Percentiles rank a stretch among this genome's conserved stretches.
Conservation (phyloP, 1,140 invertebrate genomes). For the Bacillus rossius region DNA sequence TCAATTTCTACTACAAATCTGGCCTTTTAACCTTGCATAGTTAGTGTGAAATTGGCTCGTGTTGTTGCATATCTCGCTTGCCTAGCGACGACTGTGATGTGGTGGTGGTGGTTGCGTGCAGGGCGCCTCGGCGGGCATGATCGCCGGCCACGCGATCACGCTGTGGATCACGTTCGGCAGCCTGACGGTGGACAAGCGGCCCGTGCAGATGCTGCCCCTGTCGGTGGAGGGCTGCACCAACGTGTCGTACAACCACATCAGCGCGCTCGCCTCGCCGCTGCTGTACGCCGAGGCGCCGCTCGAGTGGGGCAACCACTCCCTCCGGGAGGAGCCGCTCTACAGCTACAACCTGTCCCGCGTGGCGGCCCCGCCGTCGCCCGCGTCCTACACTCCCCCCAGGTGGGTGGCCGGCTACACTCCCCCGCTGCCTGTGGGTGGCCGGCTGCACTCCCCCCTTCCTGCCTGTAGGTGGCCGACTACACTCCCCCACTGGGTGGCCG, state of each 20-base stretch:
- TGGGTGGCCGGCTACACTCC: no score
- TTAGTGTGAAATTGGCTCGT: no score
- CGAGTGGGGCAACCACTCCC: slow-evolving; percentile 2
- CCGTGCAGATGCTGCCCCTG: slow-evolving; percentile 46
- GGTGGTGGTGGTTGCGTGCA: slow-evolving; percentile 29
- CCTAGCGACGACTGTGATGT: no score
- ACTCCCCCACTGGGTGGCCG: no score
- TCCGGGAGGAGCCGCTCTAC: slow-evolving; percentile 2
- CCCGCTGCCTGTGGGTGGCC: no score
- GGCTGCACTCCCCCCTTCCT: no score
- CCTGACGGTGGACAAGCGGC: slow-evolving; percentile 44
- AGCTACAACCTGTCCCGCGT: slow-evolving; percentile 1
- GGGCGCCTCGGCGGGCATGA: slow-evolving; percentile 61
- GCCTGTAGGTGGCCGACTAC: no score
- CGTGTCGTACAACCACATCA: slow-evolving; percentile 49
- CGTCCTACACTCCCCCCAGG: no score
- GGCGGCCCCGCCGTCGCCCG: no score
- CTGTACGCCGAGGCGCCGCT: slow-evolving; percentile 14
- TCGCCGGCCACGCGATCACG: slow-evolving; percentile 55
- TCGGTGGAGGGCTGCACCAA: slow-evolving; percentile 58
- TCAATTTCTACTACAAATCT: no score
- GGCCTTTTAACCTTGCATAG: no score
- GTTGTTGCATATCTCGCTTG: no score
- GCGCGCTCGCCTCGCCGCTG: slow-evolving; percentile 3
- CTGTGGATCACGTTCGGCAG: slow-evolving; percentile 61